Conservation (phyloP, 2,113 vertebrate species). For the Hyaena hyaena region DNA sequence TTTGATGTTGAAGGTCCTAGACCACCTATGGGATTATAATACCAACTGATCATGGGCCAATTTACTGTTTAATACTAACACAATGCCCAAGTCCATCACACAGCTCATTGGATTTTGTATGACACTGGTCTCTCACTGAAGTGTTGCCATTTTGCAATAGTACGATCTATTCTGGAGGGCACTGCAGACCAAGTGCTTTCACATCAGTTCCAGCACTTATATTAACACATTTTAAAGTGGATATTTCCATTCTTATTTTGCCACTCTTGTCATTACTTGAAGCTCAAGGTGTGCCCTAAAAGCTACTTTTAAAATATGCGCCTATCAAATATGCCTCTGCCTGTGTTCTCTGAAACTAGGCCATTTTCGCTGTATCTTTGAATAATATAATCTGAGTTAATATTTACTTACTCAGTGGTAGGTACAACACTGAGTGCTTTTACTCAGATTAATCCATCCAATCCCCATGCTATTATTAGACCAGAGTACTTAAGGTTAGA, state of each 20-base stretch:
- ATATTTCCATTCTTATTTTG: neutral
- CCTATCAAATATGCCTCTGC: neutral
- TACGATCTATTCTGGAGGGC: neutral
- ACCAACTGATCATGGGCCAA: neutral
- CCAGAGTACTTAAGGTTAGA: neutral
- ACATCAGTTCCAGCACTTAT: neutral
- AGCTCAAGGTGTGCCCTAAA: neutral
- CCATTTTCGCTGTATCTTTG: neutral
- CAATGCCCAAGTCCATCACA: neutral
- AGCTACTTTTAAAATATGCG: neutral
- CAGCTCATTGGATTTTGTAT: neutral
- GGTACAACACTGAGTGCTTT: neutral
- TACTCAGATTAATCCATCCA: neutral
- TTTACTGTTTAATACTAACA: neutral
- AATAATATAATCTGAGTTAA: neutral
- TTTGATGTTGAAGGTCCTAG: constrained; percentile 19
- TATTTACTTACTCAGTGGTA: neutral
- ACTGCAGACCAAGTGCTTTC: neutral
- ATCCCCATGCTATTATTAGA: neutral
- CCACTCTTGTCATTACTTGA: neutral
- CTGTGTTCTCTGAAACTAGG: neutral
- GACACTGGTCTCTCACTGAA: neutral
- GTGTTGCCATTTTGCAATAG: neutral
- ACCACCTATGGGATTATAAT: constrained; percentile 1
- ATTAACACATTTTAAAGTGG: neutral